Evolutionary conservation across 2,888 invertebrate genomes (phyloP).

Genomic region (Maniola hyperantus): DNA sequence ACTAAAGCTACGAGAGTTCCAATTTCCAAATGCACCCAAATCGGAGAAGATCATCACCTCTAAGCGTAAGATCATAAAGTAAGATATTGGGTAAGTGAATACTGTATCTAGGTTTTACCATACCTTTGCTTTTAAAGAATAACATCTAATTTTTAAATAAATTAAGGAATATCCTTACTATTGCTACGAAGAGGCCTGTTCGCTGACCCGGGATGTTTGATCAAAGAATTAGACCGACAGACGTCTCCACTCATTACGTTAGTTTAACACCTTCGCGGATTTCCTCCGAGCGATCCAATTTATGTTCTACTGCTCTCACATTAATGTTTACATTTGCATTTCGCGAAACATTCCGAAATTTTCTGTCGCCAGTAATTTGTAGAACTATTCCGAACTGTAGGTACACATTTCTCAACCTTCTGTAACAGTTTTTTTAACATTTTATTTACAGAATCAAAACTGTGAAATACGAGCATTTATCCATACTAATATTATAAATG

Average conservation of each 20-base stretch:
- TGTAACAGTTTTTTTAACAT: constrained; percentile 2
- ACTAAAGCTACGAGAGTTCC: too few species aligned
- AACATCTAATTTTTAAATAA: too few species aligned
- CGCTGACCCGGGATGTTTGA: constrained; percentile 71
- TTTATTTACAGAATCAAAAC: constrained; percentile 5
- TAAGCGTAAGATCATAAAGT: too few species aligned
- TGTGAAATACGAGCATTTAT: background rate
- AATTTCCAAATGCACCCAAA: too few species aligned
- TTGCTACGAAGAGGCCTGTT: constrained; percentile 48
- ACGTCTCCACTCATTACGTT: constrained; percentile 58
- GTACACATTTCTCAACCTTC: constrained; percentile 21
- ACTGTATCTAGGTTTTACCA: too few species aligned
- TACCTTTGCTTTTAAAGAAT: too few species aligned
- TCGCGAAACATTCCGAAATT: background rate
- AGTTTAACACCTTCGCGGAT: constrained; percentile 61
- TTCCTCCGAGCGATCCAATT: constrained; percentile 34
- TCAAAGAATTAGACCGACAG: constrained; percentile 61
- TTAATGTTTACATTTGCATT: constrained; percentile 30
- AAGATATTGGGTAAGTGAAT: too few species aligned
- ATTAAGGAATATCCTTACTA: constrained; percentile 18
- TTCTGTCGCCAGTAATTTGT: constrained; percentile 15
- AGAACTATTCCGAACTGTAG: constrained; percentile 30
- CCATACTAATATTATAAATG: too few species aligned
- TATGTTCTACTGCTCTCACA: constrained; percentile 17
- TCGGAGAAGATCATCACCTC: too few species aligned